Evolutionary conservation across 2,888 invertebrate species (phyloP), one percentile per base, ranked within the genome.

Genomic region (Agrochola macilenta): DNA sequence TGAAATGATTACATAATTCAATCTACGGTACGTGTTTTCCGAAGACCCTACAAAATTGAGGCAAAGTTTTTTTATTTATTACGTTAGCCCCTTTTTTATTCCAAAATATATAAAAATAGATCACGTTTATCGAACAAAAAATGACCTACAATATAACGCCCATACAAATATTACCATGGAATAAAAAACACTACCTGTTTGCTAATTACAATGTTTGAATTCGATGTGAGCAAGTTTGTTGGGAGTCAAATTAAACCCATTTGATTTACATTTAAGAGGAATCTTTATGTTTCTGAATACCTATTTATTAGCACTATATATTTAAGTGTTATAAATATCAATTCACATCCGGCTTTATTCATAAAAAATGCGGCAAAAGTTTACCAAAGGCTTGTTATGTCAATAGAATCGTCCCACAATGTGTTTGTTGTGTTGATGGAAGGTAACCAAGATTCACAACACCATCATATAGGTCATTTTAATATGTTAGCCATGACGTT

Each of bases 101-200:
- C 57, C 63, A 71, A 81, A 81, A 75, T 64, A 14, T 79, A 75
- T 64, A 54, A 66, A 75, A 80, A 79, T 69, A 75, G 78, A 81
- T 87, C 87, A 88, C 87, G 85, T 87, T 87, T 85, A 82, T 73
- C 64, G 58, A 85, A 77, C 85, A 88, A 88, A 87, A 88, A 88
- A 83, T 84, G 77, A 87, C 79, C 81, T 85, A 86, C 77, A 82
- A 79, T 78, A 81, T 77, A 78, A 82, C 72, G 69, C 64, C 77
- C 74, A 84, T 83, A 80, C 80, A 80, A 81, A 82, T 69, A 69
- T 78, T 84, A 68, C 74, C 74, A 71, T 54, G 49, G n/a, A 49
- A 72, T 69, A 82, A 87, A 84, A 88, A 88, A 57, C 39, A 65
- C 58, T 74, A 86, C 81, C 78, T 76, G 87, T 74, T 75, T 80